These are phyloP conservation scores for Spea hammondii DNA, from an alignment of 2,797 vertebrate genomes.

Conservation along the genomic window DNA sequence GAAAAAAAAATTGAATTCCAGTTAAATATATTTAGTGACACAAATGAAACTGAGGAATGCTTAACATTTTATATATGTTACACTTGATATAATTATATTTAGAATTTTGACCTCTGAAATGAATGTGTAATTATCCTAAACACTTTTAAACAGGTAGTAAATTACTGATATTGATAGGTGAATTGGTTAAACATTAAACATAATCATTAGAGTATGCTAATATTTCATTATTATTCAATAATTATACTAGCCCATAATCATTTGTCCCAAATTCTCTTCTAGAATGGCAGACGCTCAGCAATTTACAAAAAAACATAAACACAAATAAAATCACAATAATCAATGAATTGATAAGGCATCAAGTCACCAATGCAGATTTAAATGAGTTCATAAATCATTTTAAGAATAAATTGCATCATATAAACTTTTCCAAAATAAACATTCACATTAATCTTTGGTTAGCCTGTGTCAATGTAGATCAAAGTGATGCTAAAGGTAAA, in stretches of 20 bases:
- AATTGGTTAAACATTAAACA: constrained; percentile 15
- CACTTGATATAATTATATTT: no score
- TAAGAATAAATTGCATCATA: constrained; percentile 28
- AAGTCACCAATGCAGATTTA: constrained; percentile 24
- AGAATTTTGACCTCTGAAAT: no score
- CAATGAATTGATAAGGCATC: constrained; percentile 31
- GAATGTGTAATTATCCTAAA: not conserved
- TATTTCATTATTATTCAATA: constrained; percentile 42
- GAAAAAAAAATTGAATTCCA: no score
- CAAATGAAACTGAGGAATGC: no score
- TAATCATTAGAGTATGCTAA: constrained; percentile 34
- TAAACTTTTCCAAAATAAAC: constrained; percentile 20
- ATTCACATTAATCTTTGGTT: constrained; percentile 8
- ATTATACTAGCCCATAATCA: constrained; percentile 32
- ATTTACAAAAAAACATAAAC: constrained; percentile 27
- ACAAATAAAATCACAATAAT: constrained; percentile 42
- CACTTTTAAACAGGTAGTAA: constrained; percentile 16
- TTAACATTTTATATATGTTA: no score
- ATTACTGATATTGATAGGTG: constrained; percentile 36
- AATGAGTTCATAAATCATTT: constrained; percentile 37
- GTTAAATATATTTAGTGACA: no score
- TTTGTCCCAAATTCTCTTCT: constrained; percentile 21
- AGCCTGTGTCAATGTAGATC: not conserved
- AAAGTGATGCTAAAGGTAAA: no score
- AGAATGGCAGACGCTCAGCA: constrained; percentile 34